Conservation (phyloP, 2,888 invertebrate species). For the Theretra japonica region DNA sequence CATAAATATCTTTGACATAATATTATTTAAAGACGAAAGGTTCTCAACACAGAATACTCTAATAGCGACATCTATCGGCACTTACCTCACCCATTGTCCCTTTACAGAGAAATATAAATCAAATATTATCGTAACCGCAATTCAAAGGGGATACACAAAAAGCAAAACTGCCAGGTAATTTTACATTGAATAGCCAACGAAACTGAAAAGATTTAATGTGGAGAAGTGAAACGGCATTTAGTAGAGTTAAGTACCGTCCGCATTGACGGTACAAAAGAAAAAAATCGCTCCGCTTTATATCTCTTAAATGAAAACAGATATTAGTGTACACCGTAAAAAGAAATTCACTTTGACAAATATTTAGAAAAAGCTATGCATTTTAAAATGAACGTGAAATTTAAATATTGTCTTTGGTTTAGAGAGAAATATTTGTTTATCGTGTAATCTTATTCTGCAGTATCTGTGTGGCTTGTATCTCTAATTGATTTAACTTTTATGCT, state of each 20-base stretch:
- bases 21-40: too few relatives aligned
- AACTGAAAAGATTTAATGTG: constrained; percentile 12
- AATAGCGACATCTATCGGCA: too few relatives aligned
- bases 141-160: constrained; percentile 1
- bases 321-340: background rate
- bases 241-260: constrained; percentile 7
- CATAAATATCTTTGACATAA: too few relatives aligned
- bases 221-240: constrained; percentile 11
- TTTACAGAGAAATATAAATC: background rate
- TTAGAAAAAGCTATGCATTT: background rate
- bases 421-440: too few relatives aligned
- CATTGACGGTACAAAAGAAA: background rate
- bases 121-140: background rate
- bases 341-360: background rate
- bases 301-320: background rate
- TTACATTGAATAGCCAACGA: background rate
- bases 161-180: constrained; percentile 9
- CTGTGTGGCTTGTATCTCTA: too few relatives aligned
- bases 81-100: background rate
- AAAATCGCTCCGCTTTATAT: constrained; percentile 4
- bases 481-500: too few relatives aligned
- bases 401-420: background rate
- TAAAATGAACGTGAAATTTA: background rate
- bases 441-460: too few relatives aligned
- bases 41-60: too few relatives aligned